These are phyloP conservation scores for Myodes glareolus DNA, from an alignment of 2,113 vertebrate genomes.

Conservation along the genomic window DNA sequence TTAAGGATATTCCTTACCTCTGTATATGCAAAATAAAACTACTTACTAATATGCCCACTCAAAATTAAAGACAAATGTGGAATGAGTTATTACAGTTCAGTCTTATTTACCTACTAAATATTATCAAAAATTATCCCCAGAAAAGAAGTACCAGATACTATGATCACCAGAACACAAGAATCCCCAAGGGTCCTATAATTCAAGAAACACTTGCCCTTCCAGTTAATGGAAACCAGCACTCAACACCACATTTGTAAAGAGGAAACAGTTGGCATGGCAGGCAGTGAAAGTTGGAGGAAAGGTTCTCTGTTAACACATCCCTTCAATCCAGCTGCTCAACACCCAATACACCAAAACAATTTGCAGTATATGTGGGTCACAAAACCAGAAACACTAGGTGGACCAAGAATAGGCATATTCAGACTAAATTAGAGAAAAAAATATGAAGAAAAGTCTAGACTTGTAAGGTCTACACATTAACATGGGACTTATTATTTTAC, in stretches of 20 bases:
- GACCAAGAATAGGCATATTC: neutral
- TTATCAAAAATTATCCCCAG: neutral
- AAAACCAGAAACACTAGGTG: neutral
- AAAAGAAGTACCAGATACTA: neutral
- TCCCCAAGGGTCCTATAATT: slow-evolving; percentile 1
- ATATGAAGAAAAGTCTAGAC: neutral
- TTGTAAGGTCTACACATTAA: neutral
- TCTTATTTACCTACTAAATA: neutral
- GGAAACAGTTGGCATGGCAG: neutral
- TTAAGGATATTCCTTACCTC: neutral
- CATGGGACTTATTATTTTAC: neutral
- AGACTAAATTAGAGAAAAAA: neutral
- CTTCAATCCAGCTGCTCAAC: neutral
- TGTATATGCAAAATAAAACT: neutral
- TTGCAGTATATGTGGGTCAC: neutral
- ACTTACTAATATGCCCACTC: slow-evolving; percentile 23
- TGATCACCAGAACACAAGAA: neutral
- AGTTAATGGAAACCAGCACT: neutral
- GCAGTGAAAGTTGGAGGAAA: neutral
- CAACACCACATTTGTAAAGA: neutral
- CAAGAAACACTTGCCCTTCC: neutral
- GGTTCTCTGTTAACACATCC: neutral
- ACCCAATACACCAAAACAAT: neutral
- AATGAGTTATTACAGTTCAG: neutral
- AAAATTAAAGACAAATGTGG: slow-evolving; percentile 30